phyloP scores from a whole-genome alignment of 2,797 vertebrate genomes.

The Xyrichtys novacula region DNA sequence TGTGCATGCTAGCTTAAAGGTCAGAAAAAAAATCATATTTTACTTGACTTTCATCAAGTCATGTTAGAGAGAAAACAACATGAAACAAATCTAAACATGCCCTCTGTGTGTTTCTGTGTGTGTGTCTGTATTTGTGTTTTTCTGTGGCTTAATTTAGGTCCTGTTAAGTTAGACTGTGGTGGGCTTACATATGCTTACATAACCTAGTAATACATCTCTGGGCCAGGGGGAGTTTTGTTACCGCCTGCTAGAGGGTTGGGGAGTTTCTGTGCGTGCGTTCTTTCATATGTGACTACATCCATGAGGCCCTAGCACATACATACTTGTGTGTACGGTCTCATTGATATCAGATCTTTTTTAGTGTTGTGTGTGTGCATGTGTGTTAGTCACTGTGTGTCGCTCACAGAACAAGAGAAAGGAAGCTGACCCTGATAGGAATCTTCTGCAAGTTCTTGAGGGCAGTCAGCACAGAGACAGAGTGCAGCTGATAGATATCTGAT shows the following conservation, averaged over 20 bases:
- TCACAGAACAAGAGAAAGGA: slow-evolving; percentile 54
- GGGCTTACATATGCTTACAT: slow-evolving; percentile 71
- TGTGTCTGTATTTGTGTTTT: not conserved
- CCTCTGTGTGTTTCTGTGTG: slow-evolving; percentile 11
- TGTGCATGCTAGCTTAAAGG: slow-evolving; percentile 11
- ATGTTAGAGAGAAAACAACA: not conserved
- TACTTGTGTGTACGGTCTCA: slow-evolving; percentile 29
- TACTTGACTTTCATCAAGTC: slow-evolving; percentile 13
- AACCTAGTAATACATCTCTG: slow-evolving; percentile 73
- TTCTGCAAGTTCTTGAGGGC: slow-evolving; percentile 37
- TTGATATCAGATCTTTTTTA: slow-evolving; percentile 55
- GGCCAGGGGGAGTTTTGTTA: slow-evolving; percentile 65
- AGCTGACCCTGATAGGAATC: slow-evolving; percentile 55
- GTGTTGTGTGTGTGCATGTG: slow-evolving; percentile 11
- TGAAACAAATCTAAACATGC: not conserved
- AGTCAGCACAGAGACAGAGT: slow-evolving; percentile 32
- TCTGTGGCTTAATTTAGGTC: slow-evolving; percentile 66
- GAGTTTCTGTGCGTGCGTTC: slow-evolving; percentile 20
- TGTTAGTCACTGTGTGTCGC: slow-evolving; percentile 9
- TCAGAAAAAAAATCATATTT: not conserved
- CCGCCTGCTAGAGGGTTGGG: slow-evolving; percentile 46
- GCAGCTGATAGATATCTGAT: slow-evolving; percentile 62
- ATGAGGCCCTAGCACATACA: slow-evolving; percentile 33
- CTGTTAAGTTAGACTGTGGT: slow-evolving; percentile 60
- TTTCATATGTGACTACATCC: slow-evolving; percentile 20